These are phyloP conservation scores for Solea senegalensis DNA, from an alignment of 2,113 vertebrate genomes.

Conservation along the genomic window DNA sequence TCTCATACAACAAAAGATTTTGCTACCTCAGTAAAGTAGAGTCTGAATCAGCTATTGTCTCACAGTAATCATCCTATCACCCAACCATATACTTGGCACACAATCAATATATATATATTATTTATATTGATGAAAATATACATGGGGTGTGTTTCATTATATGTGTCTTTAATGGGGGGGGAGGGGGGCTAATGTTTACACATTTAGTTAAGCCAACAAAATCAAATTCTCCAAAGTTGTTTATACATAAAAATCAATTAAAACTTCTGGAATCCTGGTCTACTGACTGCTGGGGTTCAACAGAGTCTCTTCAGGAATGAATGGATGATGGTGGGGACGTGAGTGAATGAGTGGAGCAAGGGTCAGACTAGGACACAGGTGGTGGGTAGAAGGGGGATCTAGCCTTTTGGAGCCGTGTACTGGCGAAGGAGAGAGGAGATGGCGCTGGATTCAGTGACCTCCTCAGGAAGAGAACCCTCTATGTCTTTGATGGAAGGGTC, in stretches of 20 bases:
- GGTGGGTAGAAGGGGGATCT: constrained; percentile 16
- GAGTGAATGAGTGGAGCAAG: background rate
- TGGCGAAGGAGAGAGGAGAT: constrained; percentile 87
- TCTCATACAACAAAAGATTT: constrained; percentile 1
- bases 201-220: constrained; percentile 10
- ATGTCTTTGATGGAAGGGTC: constrained; percentile 90
- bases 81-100: constrained; percentile 25
- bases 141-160: constrained; percentile 33
- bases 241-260: constrained; percentile 29
- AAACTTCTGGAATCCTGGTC: constrained; percentile 28
- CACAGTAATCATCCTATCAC: constrained; percentile 25
- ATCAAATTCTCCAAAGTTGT: constrained; percentile 50
- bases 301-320: constrained; percentile 43
- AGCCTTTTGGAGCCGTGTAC: constrained; percentile 83
- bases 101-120: constrained; percentile 25
- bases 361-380: constrained; percentile 11
- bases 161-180: constrained; percentile 24
- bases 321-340: constrained; percentile 4
- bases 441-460: constrained; percentile 90
- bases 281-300: constrained; percentile 26
- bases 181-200: constrained; percentile 27
- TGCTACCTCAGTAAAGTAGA: constrained; percentile 9
- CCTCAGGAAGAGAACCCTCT: constrained; percentile 92
- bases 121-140: constrained; percentile 32
- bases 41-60: constrained; percentile 4